phyloP scores from a whole-genome alignment of 2,113 vertebrate species.

The Gadus chalcogrammus region DNA sequence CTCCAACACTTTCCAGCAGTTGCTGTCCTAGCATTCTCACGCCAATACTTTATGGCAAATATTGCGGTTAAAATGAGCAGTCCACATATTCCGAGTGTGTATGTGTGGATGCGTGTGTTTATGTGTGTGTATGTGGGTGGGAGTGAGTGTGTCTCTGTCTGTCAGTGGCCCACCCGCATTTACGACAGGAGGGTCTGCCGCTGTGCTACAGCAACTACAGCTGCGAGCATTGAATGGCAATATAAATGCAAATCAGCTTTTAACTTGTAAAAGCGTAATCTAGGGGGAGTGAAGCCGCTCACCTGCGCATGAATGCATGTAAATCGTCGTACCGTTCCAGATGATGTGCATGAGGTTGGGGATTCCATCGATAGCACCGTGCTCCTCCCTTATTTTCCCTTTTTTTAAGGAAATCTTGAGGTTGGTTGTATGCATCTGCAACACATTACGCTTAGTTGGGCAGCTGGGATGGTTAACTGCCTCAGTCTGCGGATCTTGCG shows the following conservation, averaged over 20 bases:
- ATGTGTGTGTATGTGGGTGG: slow-evolving; percentile 5
- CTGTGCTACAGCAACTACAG: slow-evolving; percentile 51
- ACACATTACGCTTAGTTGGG: slow-evolving; percentile 22
- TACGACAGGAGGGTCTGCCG: not conserved
- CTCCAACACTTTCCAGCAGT: slow-evolving; percentile 11
- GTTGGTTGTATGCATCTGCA: slow-evolving; percentile 29
- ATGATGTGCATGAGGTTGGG: slow-evolving; percentile 27
- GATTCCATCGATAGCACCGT: slow-evolving; percentile 4
- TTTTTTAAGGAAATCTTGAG: slow-evolving; percentile 27
- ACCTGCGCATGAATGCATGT: slow-evolving; percentile 57
- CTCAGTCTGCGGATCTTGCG: not conserved
- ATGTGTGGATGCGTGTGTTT: not conserved
- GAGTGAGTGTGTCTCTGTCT: slow-evolving; percentile 15
- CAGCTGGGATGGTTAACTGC: slow-evolving; percentile 15
- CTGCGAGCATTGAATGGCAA: slow-evolving; percentile 55
- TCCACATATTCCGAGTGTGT: slow-evolving; percentile 15
- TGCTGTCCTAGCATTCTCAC: slow-evolving; percentile 13
- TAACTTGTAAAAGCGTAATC: slow-evolving; percentile 58
- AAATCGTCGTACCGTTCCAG: slow-evolving; percentile 29
- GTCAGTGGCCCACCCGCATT: slow-evolving; percentile 15
- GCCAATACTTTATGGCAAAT: slow-evolving; percentile 20
- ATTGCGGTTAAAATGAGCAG: slow-evolving; percentile 16
- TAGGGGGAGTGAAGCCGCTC: slow-evolving; percentile 36
- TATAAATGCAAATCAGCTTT: slow-evolving; percentile 75
- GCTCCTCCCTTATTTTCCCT: too few relatives aligned